Evolutionary conservation across 2,797 vertebrate species (phyloP), one percentile per base, ranked within the genome.

Genomic region (Cyclura pinguis): DNA sequence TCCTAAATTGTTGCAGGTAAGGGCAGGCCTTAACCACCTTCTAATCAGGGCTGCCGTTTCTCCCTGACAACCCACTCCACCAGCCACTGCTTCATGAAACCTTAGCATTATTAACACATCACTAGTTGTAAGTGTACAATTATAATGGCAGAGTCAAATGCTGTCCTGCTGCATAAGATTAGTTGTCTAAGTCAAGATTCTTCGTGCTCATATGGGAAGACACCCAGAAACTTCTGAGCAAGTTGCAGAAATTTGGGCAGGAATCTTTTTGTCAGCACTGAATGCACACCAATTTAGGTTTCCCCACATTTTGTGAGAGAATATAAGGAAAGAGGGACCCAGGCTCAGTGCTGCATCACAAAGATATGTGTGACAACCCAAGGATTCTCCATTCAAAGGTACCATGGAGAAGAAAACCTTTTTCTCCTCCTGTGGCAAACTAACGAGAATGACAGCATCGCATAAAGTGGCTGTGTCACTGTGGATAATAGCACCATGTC

Each of bases 211-310:
- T 82, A 9, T 22, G 55, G n/a, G 10, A 84, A 89, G 32, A 6
- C 27, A n/a, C 6, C 16, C 76, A 80, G 42, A 84, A 91, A 42
- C 42, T 91, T 91, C 88, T 92, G 87, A 92, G 80, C 50, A 13
- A 64, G 27, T 55, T 77, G 62, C 73, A 59, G 92, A 73, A 1
- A 1, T 92, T 88, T 89, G 50, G 47, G 62, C 59, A 0, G 80
- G 24, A 86, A 84, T 67, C 6, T 87, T 89, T 90, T 80, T 86
- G n/a, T 50, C 73, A 0, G 22, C 91, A 50, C 10, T 90, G 73
- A 89, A 59, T 3, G 78, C 88, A 16, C 32, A 67, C 88, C 52
- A 1, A 55, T 76, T 89, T 32, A 92, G 10, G 78, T 90, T 95
- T 85, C 14, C 18, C 47, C 67, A 52, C 29, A 67, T 55, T 85